These are phyloP conservation scores for Halichoerus grypus DNA, from an alignment of 2,113 vertebrate species.

Conservation along the genomic window DNA sequence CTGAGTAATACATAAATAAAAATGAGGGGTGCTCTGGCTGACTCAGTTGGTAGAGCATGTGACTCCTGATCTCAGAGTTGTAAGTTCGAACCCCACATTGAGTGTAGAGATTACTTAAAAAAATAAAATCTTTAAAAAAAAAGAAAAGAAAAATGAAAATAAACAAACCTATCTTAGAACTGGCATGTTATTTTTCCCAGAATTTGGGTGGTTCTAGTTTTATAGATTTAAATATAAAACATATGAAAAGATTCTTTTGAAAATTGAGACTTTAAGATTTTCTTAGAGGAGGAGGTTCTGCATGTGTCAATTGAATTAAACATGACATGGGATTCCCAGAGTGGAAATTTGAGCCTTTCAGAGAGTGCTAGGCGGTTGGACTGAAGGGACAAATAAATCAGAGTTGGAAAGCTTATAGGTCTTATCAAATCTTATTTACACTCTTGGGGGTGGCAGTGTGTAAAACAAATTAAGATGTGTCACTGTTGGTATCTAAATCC, in stretches of 20 bases:
- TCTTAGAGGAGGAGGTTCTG: slow-evolving; percentile 64
- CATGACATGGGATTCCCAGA: slow-evolving; percentile 67
- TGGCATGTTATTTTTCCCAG: slow-evolving; percentile 55
- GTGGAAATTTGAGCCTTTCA: slow-evolving; percentile 70
- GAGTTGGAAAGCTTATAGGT: slow-evolving; percentile 59
- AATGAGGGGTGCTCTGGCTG: neutral
- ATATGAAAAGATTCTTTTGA: slow-evolving; percentile 74
- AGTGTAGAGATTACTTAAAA: neutral
- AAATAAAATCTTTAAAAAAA: slow-evolving; percentile 36
- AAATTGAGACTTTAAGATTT: slow-evolving; percentile 65
- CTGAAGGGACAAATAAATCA: slow-evolving; percentile 70
- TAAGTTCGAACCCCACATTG: neutral
- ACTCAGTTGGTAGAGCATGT: neutral
- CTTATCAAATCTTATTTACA: slow-evolving; percentile 75
- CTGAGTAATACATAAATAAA: neutral
- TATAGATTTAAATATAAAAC: slow-evolving; percentile 75
- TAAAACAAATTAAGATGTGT: slow-evolving; percentile 79
- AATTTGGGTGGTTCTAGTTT: slow-evolving; percentile 52
- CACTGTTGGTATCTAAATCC: slow-evolving; percentile 39
- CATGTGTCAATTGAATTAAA: slow-evolving; percentile 73
- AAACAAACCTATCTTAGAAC: slow-evolving; percentile 32
- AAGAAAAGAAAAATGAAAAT: neutral
- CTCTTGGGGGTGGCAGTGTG: slow-evolving; percentile 54
- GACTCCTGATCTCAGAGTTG: neutral
- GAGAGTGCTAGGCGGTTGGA: slow-evolving; percentile 57